Percentiles rank a stretch among this genome's conserved stretches.
Conservation (phyloP, 2,888 invertebrate genomes). For the Calameuta pallipes region DNA sequence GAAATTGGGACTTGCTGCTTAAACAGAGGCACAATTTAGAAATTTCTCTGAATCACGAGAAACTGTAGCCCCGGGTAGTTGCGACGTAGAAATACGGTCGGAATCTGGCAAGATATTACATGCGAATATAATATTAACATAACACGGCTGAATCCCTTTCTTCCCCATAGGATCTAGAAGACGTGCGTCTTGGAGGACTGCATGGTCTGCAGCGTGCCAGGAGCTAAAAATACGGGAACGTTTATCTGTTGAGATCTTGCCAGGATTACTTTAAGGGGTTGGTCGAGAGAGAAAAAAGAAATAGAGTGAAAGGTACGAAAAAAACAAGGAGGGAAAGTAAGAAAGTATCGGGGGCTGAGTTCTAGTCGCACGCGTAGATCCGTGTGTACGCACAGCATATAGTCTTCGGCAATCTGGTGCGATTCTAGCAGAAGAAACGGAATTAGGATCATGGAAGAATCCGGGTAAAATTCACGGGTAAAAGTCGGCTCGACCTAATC, state of each 20-base stretch:
- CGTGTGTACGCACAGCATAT: no score
- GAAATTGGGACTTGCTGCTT: slow-evolving; percentile 16
- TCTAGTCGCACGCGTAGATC: no score
- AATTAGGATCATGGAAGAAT: slow-evolving; percentile 17
- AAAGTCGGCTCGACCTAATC: background rate
- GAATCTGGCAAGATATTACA: no score
- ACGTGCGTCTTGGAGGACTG: background rate
- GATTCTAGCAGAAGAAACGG: no score
- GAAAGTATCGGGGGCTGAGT: background rate
- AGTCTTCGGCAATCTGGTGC: no score
- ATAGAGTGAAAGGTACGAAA: background rate
- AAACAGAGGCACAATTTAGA: slow-evolving; percentile 25
- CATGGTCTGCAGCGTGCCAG: background rate
- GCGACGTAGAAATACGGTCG: background rate
- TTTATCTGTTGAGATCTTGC: slow-evolving; percentile 5
- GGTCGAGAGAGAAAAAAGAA: background rate
- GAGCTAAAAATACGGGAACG: background rate
- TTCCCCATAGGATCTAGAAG: background rate
- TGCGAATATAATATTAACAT: slow-evolving; percentile 1
- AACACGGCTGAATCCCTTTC: background rate
- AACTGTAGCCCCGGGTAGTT: background rate
- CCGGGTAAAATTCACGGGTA: background rate
- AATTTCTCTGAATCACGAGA: slow-evolving; percentile 26
- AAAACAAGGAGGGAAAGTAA: background rate
- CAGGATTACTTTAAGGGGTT: slow-evolving; percentile 5